phyloP scores from a whole-genome alignment of 2,113 vertebrate genomes.

The Ctenomys sociabilis region DNA sequence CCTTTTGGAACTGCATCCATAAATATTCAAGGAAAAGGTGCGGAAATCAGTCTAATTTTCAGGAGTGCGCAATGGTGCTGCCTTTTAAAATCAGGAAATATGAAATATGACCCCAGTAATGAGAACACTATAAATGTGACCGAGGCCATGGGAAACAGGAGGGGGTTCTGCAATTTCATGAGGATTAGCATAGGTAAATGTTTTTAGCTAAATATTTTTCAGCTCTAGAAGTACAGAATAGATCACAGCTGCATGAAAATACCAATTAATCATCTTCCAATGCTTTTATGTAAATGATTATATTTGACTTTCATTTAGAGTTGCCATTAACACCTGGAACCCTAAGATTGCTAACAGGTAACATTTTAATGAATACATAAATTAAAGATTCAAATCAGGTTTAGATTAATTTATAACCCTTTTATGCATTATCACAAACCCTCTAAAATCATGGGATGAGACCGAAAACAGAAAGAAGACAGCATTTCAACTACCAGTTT shows the following conservation, averaged over 20 bases:
- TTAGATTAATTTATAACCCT: constrained; percentile 58
- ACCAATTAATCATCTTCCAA: constrained; percentile 70
- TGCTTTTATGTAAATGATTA: constrained; percentile 74
- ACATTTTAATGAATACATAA: constrained; percentile 63
- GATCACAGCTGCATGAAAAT: constrained; percentile 44
- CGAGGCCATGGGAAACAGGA: background rate
- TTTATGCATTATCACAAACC: constrained; percentile 58
- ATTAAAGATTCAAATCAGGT: constrained; percentile 49
- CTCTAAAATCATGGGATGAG: constrained; percentile 50
- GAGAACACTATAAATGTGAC: constrained; percentile 22
- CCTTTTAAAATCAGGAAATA: constrained; percentile 64
- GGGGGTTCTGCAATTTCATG: background rate
- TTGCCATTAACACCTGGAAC: constrained; percentile 61
- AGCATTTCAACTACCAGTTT: background rate
- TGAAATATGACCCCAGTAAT: constrained; percentile 47
- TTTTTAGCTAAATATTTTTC: constrained; percentile 57
- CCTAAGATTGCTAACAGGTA: constrained; percentile 65
- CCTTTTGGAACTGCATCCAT: constrained; percentile 50
- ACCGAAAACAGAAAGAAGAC: constrained; percentile 41
- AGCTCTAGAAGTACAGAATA: constrained; percentile 36
- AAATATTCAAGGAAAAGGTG: constrained; percentile 57
- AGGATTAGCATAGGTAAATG: constrained; percentile 45
- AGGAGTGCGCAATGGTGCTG: constrained; percentile 48
- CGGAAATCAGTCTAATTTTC: constrained; percentile 67
- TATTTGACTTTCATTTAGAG: constrained; percentile 58